Base-by-base conservation (phyloP, 2,888 invertebrate species). In the Cataglyphis rosenhaueri region DNA sequence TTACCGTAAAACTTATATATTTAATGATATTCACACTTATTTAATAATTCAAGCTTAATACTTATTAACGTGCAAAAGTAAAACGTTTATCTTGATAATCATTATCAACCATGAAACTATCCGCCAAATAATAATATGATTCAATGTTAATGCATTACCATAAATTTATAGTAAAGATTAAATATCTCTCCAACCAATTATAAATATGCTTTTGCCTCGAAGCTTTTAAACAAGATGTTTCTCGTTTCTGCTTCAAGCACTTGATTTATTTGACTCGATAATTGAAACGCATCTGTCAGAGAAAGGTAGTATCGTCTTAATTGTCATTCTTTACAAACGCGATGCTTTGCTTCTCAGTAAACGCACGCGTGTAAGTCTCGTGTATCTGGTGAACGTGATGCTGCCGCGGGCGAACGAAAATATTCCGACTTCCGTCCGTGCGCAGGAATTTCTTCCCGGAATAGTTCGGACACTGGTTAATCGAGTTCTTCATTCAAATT, bases 401-500 rank as follows among this genome's bases (percentile, higher is more conserved):
- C 65, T 55, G 64, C 64, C 52, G 35, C 18, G 21, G 52, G 52
- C 25, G n/a, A 76, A 38, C 38, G 1, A 41, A 76, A 55, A 76
- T 55, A 65, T 55, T 65, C 76, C 55, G n/a, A 65, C 76, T 76
- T 76, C 76, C 65, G 76, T 65, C 55, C 76, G 65, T 38, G 65
- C 55, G n/a, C 65, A 76, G 55, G 76, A 78, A 65, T 76, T 76
- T 76, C 64, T 78, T 78, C 68, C 66, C 66, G 66, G 66, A 78
- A 68, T 78, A 57, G 41, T 66, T 66, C 21, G 57, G 21, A 68
- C 66, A 41, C 78, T 21, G 25, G 21, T 57, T 66, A 66, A 66
- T 57, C 65, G 41, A 29, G 55, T 41, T 66, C 68, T 68, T 78
- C 57, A 78, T 78, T 78, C 57, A 41, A 68, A 78, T 78, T 68